Evolutionary conservation across 2,888 invertebrate genomes (phyloP).

Genomic region (Ferdinandea cuprea): DNA sequence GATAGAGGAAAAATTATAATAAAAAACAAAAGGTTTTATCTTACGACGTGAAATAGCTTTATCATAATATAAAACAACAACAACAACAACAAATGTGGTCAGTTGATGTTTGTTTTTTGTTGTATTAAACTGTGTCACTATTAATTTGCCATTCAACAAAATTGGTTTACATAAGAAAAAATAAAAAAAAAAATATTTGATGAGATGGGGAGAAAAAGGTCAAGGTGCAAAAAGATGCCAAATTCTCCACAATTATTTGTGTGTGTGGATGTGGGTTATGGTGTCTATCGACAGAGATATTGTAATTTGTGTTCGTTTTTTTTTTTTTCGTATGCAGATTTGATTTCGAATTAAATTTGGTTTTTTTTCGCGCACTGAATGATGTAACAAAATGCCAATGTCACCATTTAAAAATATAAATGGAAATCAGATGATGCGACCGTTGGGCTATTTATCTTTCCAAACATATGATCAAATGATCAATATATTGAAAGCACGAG

Average conservation of each 20-base stretch:
- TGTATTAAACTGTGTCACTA: constrained; percentile 55
- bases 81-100: constrained; percentile 54
- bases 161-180: constrained; percentile 51
- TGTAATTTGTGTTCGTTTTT: neutral
- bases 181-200: neutral
- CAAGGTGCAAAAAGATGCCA: constrained; percentile 58
- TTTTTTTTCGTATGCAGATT: constrained; percentile 35
- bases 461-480: constrained; percentile 23
- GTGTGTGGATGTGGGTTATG: constrained; percentile 3
- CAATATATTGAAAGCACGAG: constrained; percentile 17
- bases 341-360: constrained; percentile 27
- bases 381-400: constrained; percentile 62
- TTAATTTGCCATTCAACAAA: constrained; percentile 56
- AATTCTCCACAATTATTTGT: constrained; percentile 57
- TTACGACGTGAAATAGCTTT: constrained; percentile 46
- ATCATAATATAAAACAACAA: constrained; percentile 14
- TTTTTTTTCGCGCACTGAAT: constrained; percentile 15
- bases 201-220: constrained; percentile 61
- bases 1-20: constrained; percentile 38
- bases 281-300: constrained; percentile 18
- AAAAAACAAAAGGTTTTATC: constrained; percentile 64
- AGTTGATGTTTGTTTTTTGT: constrained; percentile 28
- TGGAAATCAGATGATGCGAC: constrained; percentile 31
- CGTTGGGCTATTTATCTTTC: constrained; percentile 2
- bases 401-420: constrained; percentile 40